Percentiles rank a stretch among this genome's conserved stretches.
These are phyloP conservation scores for Cotesia congregata DNA, from an alignment of 2,888 invertebrate species.

Conservation along the genomic window DNA sequence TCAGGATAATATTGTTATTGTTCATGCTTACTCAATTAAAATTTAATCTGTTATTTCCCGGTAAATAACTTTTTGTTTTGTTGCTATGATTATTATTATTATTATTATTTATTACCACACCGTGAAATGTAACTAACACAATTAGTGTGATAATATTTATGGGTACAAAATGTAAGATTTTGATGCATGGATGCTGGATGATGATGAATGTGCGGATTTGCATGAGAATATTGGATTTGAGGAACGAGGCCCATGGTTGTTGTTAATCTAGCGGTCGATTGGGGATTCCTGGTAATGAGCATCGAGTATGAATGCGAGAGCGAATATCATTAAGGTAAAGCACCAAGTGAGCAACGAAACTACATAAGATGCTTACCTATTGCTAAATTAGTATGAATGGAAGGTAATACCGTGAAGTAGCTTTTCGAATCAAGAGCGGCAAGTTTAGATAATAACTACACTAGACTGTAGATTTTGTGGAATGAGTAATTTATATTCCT, in stretches of 20 bases:
- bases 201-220: neutral
- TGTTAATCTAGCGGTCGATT: conserved; percentile 1
- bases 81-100: neutral
- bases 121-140: neutral
- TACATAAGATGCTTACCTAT: conserved; percentile 36
- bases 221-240: conserved; percentile 13
- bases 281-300: conserved; percentile 23
- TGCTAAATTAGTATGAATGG: conserved; percentile 37
- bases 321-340: conserved; percentile 31
- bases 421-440: neutral
- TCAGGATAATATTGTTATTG: neutral
- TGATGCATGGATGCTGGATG: neutral
- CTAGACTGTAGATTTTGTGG: neutral
- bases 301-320: conserved; percentile 24
- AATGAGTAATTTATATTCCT: too few relatives aligned
- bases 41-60: neutral
- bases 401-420: neutral
- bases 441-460: neutral
- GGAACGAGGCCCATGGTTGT: neutral
- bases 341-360: conserved; percentile 11
- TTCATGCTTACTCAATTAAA: neutral
- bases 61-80: neutral
- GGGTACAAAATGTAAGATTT: neutral
- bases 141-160: neutral
- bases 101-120: too few relatives aligned